Percentiles rank a stretch among this genome's conserved stretches.
phyloP scores from a whole-genome alignment of 1,140 invertebrate species.

The Danaus melanippus region DNA sequence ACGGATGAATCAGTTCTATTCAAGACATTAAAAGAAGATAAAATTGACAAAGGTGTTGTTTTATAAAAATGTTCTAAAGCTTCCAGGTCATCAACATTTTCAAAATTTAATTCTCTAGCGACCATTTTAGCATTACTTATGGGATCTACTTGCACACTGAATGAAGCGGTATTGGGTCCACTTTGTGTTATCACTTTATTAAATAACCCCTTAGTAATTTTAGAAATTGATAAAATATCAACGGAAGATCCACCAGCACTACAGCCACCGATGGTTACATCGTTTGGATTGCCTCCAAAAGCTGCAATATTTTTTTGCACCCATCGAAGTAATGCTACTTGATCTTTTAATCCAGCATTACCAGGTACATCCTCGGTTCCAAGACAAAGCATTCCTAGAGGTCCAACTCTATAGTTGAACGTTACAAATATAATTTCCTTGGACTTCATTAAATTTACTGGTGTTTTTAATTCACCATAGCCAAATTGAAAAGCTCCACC shows the following conservation, averaged over 20 bases:
- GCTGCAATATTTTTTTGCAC: slow-evolving; percentile 32
- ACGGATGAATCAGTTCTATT: slow-evolving; percentile 15
- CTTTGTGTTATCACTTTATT: slow-evolving; percentile 32
- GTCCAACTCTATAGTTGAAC: slow-evolving; percentile 37
- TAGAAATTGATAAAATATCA: slow-evolving; percentile 26
- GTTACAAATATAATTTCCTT: slow-evolving; percentile 27
- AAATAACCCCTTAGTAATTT: slow-evolving; percentile 23
- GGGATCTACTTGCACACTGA: slow-evolving; percentile 25
- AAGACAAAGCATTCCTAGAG: slow-evolving; percentile 35
- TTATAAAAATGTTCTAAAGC: slow-evolving; percentile 28
- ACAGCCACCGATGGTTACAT: slow-evolving; percentile 25
- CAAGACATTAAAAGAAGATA: slow-evolving; percentile 3
- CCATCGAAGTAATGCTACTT: slow-evolving; percentile 36
- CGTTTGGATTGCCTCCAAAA: slow-evolving; percentile 34
- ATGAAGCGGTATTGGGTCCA: slow-evolving; percentile 13
- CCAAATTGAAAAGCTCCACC: slow-evolving; percentile 20
- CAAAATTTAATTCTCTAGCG: slow-evolving; percentile 21
- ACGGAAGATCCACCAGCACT: slow-evolving; percentile 27
- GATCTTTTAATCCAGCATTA: slow-evolving; percentile 46
- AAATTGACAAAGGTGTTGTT: slow-evolving; percentile 11
- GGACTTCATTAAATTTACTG: slow-evolving; percentile 17
- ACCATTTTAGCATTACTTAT: slow-evolving; percentile 21
- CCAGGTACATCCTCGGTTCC: slow-evolving; percentile 33
- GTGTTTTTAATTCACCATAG: slow-evolving; percentile 7
- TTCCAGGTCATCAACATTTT: slow-evolving; percentile 21